phyloP scores from a whole-genome alignment of 2,797 vertebrate species.

The Rallus crepitans region DNA sequence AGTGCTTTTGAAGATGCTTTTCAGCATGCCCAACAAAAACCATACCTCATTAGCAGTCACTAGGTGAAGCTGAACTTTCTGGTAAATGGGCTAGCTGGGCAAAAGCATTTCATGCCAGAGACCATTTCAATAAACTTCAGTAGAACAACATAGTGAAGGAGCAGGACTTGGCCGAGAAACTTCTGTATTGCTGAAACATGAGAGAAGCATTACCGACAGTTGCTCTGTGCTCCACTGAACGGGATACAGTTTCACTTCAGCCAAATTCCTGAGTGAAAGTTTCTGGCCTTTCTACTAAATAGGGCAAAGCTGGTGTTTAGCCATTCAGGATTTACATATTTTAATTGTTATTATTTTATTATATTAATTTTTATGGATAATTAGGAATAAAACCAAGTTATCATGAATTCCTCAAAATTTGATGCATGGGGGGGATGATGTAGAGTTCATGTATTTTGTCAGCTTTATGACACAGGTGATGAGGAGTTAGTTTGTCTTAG shows the following conservation, averaged over 20 bases:
- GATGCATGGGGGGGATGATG: rapidly evolving
- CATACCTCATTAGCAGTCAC: slow-evolving; percentile 2
- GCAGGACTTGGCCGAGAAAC: not conserved
- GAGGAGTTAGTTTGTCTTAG: not conserved
- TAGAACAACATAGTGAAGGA: not conserved
- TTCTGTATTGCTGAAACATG: not conserved
- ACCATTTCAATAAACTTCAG: not conserved
- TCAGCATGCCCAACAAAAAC: not conserved
- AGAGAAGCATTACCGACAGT: not conserved
- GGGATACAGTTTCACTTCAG: not conserved
- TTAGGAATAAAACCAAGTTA: not conserved
- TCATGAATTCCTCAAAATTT: not conserved
- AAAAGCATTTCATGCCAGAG: not conserved
- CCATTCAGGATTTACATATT: not conserved
- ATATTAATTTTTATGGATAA: not conserved
- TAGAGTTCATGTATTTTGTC: not conserved
- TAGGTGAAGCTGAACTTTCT: not conserved
- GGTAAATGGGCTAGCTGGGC: not conserved
- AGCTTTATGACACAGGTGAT: not conserved
- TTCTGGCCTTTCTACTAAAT: not conserved
- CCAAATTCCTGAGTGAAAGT: not conserved
- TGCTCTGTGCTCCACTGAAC: not conserved
- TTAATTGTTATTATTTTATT: not conserved
- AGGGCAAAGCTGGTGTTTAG: not conserved
- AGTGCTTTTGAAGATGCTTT: not conserved